A percentile compares a stretch with the other conserved stretches of the same genome.
These are phyloP conservation scores for Hybognathus amarus DNA, from an alignment of 2,797 vertebrate species.

Conservation along the genomic window DNA sequence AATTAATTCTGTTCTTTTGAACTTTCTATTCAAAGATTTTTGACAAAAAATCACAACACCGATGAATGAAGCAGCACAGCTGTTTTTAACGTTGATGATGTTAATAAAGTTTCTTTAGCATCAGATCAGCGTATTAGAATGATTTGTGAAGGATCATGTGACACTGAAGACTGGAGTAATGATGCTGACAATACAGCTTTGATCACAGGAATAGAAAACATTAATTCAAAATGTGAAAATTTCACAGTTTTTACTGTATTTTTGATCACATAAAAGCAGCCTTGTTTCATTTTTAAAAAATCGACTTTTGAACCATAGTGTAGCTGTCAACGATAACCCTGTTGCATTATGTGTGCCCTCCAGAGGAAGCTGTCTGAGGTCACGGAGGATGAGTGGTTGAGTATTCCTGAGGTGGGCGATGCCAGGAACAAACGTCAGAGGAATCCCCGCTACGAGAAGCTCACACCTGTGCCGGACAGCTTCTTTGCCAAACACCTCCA, in stretches of 20 bases:
- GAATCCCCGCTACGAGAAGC: slow-evolving; percentile 95
- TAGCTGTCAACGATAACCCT: neutral
- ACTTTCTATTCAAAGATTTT: neutral
- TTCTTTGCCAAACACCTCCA: slow-evolving; percentile 98
- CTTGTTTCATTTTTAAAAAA: too few relatives aligned
- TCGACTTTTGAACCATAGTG: neutral
- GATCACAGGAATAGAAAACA: too few relatives aligned
- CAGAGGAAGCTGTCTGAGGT: slow-evolving; percentile 95
- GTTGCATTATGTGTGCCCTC: neutral
- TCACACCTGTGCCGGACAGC: slow-evolving; percentile 96
- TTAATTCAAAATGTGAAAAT: too few relatives aligned
- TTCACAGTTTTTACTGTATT: too few relatives aligned
- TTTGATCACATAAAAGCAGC: neutral
- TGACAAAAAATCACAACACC: too few relatives aligned
- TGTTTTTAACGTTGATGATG: too few relatives aligned
- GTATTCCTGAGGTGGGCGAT: slow-evolving; percentile 97
- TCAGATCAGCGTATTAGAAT: too few relatives aligned
- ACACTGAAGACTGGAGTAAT: too few relatives aligned
- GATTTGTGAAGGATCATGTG: too few relatives aligned
- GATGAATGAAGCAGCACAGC: too few relatives aligned
- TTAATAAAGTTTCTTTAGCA: too few relatives aligned
- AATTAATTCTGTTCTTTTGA: neutral
- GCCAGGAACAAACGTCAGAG: slow-evolving; percentile 97
- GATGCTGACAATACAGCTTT: too few relatives aligned
- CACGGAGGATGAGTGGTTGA: slow-evolving; percentile 97